phyloP scores from a whole-genome alignment of 2,888 invertebrate genomes.

The Cephonodes hylas region DNA sequence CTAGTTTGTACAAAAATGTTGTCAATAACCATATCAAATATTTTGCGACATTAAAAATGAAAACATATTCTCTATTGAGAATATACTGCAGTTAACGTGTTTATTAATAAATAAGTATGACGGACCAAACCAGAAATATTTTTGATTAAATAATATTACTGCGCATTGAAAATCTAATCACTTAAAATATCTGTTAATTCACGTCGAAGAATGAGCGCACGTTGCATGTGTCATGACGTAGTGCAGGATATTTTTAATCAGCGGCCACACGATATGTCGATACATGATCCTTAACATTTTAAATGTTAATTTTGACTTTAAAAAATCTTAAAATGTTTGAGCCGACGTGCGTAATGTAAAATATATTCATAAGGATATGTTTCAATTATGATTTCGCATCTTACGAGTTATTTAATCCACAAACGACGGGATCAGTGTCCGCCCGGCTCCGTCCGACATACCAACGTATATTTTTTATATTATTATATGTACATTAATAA shows the following conservation, averaged over 20 bases:
- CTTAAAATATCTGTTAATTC: not conserved
- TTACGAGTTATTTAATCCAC: conserved; percentile 51
- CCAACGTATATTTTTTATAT: conserved; percentile 46
- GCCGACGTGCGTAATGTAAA: conserved; percentile 37
- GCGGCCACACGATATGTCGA: not conserved
- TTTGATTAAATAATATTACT: no score
- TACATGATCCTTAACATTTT: conserved; percentile 33
- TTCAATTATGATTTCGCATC: conserved; percentile 64
- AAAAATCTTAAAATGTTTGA: conserved; percentile 59
- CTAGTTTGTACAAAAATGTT: no score
- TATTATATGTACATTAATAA: conserved; percentile 29
- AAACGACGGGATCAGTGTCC: conserved; percentile 41
- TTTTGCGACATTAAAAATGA: no score
- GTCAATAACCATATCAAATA: no score
- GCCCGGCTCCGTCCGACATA: conserved; percentile 30
- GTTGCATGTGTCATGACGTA: not conserved
- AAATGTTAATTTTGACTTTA: conserved; percentile 58
- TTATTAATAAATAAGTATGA: no score
- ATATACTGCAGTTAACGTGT: no score
- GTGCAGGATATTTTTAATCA: conserved; percentile 1
- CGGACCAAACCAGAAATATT: no score
- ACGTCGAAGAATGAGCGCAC: not conserved
- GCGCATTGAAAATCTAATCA: not conserved
- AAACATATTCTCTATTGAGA: no score
- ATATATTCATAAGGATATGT: conserved; percentile 55